Conservation (phyloP, 2,797 vertebrate species). For the Siniperca scherzeri region DNA sequence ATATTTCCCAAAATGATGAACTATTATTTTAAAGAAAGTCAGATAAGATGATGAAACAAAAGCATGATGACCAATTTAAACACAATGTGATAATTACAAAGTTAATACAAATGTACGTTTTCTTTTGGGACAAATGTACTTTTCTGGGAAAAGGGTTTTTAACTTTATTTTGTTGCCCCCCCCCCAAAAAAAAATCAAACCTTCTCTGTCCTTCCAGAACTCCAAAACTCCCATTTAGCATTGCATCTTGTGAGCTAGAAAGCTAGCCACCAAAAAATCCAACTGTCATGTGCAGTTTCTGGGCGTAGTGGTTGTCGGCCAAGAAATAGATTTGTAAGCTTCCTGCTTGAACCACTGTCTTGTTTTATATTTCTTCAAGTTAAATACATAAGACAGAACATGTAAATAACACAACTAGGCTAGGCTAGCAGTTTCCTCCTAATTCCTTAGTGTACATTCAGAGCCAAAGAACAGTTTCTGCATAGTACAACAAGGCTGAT, state of each 20-base stretch:
- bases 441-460: slow-evolving; percentile 3
- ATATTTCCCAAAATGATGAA: not conserved
- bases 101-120: not conserved
- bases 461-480: slow-evolving; percentile 1
- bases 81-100: not conserved
- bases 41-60: not conserved
- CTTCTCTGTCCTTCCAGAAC: not conserved
- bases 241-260: not conserved
- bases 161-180: not conserved
- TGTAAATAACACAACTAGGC: not conserved
- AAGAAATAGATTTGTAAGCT: not conserved
- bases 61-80: not conserved
- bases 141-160: not conserved
- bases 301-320: not conserved
- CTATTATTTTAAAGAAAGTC: not conserved
- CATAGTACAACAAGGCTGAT: slow-evolving; percentile 5
- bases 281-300: not conserved
- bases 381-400: not conserved
- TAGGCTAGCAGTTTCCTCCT: not conserved
- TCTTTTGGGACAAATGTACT: not conserved
- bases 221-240: not conserved
- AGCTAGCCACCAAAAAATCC: not conserved
- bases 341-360: not conserved
- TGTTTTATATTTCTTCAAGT: not conserved
- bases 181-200: not conserved